A percentile compares a stretch with the other conserved stretches of the same genome.
These are phyloP conservation scores for Oryzias melastigma DNA, from an alignment of 2,113 vertebrate genomes.

Conservation along the genomic window DNA sequence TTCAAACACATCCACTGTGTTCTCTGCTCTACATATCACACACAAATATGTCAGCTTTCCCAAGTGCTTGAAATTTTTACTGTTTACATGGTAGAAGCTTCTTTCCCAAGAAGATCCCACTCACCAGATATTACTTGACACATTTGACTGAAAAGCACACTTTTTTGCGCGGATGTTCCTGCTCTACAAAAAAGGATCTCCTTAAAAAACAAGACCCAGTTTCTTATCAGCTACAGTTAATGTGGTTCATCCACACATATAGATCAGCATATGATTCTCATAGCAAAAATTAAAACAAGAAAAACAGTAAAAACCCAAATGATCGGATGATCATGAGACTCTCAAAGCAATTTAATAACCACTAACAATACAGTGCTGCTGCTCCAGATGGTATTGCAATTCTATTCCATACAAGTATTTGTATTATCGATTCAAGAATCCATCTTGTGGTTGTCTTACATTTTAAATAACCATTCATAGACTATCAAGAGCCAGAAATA, in stretches of 20 bases:
- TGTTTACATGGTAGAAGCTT: slow-evolving; percentile 61
- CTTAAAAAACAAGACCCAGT: background rate
- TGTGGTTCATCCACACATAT: background rate
- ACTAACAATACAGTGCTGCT: slow-evolving; percentile 4
- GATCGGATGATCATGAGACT: slow-evolving; percentile 1
- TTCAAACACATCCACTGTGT: slow-evolving; percentile 69
- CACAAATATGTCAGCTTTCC: slow-evolving; percentile 57
- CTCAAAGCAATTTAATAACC: slow-evolving; percentile 10
- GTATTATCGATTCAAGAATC: background rate
- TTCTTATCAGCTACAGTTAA: slow-evolving; percentile 8
- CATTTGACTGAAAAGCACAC: slow-evolving; percentile 11
- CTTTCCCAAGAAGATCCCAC: slow-evolving; percentile 46
- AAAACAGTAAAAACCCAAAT: slow-evolving; percentile 8
- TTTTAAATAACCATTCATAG: slow-evolving; percentile 3
- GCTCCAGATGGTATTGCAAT: background rate
- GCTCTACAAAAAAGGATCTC: slow-evolving; percentile 7
- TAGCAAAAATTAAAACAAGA: background rate
- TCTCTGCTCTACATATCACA: slow-evolving; percentile 45
- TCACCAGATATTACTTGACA: slow-evolving; percentile 19
- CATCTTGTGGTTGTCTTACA: background rate
- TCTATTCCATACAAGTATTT: background rate
- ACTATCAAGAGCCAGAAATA: background rate
- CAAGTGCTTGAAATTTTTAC: slow-evolving; percentile 67
- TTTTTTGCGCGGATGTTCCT: background rate
- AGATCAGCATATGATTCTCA: slow-evolving; percentile 8